Base-by-base conservation (phyloP, 2,888 invertebrate species). In the Hymenopus coronatus region DNA sequence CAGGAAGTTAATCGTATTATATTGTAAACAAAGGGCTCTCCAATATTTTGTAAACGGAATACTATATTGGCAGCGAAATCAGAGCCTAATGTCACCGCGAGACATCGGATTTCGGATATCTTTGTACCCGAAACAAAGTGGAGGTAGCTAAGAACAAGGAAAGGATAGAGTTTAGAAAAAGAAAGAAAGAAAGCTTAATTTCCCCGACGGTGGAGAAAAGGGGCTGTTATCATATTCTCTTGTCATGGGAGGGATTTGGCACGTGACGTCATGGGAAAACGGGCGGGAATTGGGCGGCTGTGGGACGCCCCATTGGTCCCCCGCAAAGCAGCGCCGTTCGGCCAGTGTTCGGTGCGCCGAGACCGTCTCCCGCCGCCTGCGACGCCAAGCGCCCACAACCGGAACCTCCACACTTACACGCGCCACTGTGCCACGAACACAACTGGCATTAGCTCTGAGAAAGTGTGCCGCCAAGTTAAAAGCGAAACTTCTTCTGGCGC, bases 291-390 rank as follows among this genome's bases (percentile, higher is more conserved):
- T 89, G 88, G 88, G 89, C 89, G 84, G 88, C 88, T 86, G 90
- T 87, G 90, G 90, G 85, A 90, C 90, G 90, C 91, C 91, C 91
- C 91, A 91, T 91, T 91, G 91, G 91, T 91, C 90, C 91, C 90
- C 91, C 91, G 90, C 91, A 91, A 91, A 90, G 91, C 90, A 90
- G 89, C 90, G 90, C 91, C 91, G 89, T 70, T 70, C 91, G 89
- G 91, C 89, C 90, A 90, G 90, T 90, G 90, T 90, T 89, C 89
- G 88, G 86, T 86, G 81, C 86, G 28, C 82, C 87, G 82, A 81
- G 30, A 82, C 82, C 87, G 82, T 87, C 87, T 87, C 82, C 30
- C 87, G 87, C 81, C 82, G 82, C 82, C 81, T 82, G 82, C 87
- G 87, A 87, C 87, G 87, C 87, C 87, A 87, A 82, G 87, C 87